A percentile compares a stretch with the other conserved stretches of the same genome.
These are phyloP conservation scores for Timema podura DNA, from an alignment of 2,888 invertebrate genomes.

Conservation along the genomic window DNA sequence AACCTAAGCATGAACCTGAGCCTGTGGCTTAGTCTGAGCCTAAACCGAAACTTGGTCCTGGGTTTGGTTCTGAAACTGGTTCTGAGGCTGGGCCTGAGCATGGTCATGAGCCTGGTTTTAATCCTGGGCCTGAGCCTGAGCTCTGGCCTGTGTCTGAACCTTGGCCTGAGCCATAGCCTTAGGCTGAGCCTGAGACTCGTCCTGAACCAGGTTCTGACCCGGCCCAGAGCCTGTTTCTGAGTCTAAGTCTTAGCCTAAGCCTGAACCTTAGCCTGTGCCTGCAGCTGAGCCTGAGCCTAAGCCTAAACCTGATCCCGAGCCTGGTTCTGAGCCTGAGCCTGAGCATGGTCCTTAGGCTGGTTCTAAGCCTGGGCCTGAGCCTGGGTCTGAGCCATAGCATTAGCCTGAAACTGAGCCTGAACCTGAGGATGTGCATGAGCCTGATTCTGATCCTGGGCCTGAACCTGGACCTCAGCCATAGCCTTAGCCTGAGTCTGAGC, in stretches of 20 bases:
- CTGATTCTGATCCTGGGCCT: not conserved
- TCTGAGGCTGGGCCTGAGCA: slow-evolving; percentile 32
- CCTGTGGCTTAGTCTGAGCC: slow-evolving; percentile 31
- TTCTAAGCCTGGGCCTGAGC: not conserved
- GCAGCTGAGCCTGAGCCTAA: slow-evolving; percentile 26
- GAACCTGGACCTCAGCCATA: slow-evolving; percentile 8
- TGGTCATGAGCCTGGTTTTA: not conserved
- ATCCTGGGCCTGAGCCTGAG: not conserved
- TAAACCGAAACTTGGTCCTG: slow-evolving; percentile 22
- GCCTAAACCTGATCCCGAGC: no score
- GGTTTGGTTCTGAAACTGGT: no score
- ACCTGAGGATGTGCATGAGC: not conserved
- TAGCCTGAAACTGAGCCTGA: not conserved
- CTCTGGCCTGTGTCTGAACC: not conserved
- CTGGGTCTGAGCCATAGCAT: not conserved
- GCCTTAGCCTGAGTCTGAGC: slow-evolving; percentile 2
- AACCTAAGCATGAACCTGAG: slow-evolving; percentile 33
- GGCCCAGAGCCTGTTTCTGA: slow-evolving; percentile 28
- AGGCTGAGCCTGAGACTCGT: no score
- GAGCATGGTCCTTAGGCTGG: not conserved
- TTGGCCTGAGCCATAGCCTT: slow-evolving; percentile 12
- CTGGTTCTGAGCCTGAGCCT: no score
- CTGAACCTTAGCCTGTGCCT: slow-evolving; percentile 31
- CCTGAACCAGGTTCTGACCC: no score
- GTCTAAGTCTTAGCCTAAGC: slow-evolving; percentile 32